Evolutionary conservation across 2,113 vertebrate species (phyloP).

Genomic region (Montifringilla adamsi): DNA sequence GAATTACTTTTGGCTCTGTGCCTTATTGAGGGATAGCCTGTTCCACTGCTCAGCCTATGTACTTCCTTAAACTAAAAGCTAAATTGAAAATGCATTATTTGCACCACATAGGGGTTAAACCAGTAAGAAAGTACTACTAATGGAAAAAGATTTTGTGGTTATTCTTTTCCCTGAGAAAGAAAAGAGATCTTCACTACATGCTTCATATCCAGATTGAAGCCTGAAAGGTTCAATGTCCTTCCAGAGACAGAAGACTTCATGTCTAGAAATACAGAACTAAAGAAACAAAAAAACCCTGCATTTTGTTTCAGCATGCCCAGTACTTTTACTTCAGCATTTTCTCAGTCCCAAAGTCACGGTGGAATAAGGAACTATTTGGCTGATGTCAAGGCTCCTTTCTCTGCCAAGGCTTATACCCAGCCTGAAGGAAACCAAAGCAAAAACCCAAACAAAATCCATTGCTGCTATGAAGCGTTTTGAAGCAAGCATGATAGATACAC

Average conservation of each 20-base stretch:
- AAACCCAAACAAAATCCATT: not conserved
- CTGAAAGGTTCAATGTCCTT: not conserved
- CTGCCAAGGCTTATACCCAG: not conserved
- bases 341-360: not conserved
- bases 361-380: not conserved
- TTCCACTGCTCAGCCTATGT: not conserved
- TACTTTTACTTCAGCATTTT: not conserved
- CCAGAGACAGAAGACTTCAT: not conserved
- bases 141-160: not conserved
- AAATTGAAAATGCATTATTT: not conserved
- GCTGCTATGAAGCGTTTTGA: not conserved
- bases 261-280: not conserved
- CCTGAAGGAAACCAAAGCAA: not conserved
- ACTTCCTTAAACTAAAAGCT: not conserved
- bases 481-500: not conserved
- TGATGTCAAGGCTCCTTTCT: not conserved
- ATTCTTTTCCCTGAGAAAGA: not conserved
- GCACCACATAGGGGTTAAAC: not conserved
- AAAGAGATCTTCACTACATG: not conserved
- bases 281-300: fast-evolving
- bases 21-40: not conserved
- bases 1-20: not conserved
- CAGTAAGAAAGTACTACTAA: not conserved
- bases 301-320: not conserved
- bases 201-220: not conserved